A percentile compares a stretch with the other conserved stretches of the same genome.
Evolutionary conservation across 2,888 invertebrate genomes (phyloP).

Genomic region (Mylabris sibirica): DNA sequence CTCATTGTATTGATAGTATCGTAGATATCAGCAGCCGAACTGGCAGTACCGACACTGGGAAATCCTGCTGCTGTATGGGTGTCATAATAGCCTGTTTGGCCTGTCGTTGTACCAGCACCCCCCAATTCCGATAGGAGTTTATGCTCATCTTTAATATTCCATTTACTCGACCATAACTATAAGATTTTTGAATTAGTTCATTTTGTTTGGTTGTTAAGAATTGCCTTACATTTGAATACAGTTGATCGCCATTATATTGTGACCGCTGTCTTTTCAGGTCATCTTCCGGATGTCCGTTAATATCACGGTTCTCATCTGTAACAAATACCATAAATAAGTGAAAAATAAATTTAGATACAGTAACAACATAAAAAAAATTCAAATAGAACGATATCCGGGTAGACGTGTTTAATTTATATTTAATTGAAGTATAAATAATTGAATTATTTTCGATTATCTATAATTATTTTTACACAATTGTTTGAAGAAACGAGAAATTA

Average conservation of each 20-base stretch:
- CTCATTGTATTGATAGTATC: conserved; percentile 77
- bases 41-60: conserved; percentile 63
- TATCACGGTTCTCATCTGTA: conserved; percentile 86
- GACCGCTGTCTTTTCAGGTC: conserved; percentile 87
- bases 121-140: conserved; percentile 85
- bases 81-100: conserved; percentile 65
- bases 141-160: conserved; percentile 92
- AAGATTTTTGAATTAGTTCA: no score
- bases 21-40: conserved; percentile 67
- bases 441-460: conserved; percentile 17
- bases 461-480: conserved; percentile 20
- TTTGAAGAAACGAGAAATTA: conserved; percentile 18
- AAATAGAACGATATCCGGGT: neutral
- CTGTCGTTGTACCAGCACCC: conserved; percentile 64
- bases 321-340: conserved; percentile 36
- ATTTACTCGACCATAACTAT: conserved; percentile 85
- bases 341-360: conserved; percentile 13
- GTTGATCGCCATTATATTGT: conserved; percentile 88
- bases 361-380: neutral
- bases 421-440: conserved; percentile 15
- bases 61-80: conserved; percentile 63
- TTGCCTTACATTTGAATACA: conserved; percentile 84
- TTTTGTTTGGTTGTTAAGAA: conserved; percentile 25
- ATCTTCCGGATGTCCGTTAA: conserved; percentile 87
- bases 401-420: neutral